Percentiles rank a stretch among this genome's conserved stretches.
phyloP scores from a whole-genome alignment of 2,113 vertebrate genomes.

The Varanus salvator region DNA sequence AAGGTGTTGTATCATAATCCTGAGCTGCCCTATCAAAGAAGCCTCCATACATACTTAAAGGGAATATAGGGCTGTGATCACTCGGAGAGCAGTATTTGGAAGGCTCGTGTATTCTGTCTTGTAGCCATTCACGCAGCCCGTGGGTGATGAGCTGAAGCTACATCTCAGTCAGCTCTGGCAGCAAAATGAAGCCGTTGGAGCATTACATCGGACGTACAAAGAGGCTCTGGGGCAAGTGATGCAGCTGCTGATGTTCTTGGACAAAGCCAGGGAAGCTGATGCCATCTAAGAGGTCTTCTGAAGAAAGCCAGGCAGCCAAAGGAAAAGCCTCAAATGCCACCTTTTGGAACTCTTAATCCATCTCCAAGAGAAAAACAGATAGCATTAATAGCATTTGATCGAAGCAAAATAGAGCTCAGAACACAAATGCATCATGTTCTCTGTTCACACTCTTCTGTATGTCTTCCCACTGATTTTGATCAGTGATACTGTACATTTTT shows the following conservation, averaged over 20 bases:
- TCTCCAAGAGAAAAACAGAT: constrained; percentile 78
- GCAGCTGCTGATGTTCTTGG: constrained; percentile 82
- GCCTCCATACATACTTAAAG: too few relatives aligned
- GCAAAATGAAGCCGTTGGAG: constrained; percentile 97
- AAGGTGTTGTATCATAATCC: too few relatives aligned
- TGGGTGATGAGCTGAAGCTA: constrained; percentile 96
- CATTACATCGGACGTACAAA: constrained; percentile 97
- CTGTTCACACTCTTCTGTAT: constrained; percentile 72
- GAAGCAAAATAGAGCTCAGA: constrained; percentile 73
- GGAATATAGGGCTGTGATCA: constrained; percentile 91
- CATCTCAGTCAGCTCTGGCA: constrained; percentile 96
- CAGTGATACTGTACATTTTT: constrained; percentile 79
- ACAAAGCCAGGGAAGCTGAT: constrained; percentile 84
- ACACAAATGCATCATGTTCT: constrained; percentile 72
- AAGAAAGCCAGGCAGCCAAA: constrained; percentile 68
- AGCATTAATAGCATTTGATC: constrained; percentile 82
- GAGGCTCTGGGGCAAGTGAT: constrained; percentile 86
- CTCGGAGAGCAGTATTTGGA: constrained; percentile 96
- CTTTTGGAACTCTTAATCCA: constrained; percentile 72
- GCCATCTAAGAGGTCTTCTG: constrained; percentile 62
- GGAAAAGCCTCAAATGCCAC: constrained; percentile 61
- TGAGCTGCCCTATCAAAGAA: too few relatives aligned
- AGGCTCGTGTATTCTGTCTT: constrained; percentile 97
- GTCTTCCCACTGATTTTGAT: constrained; percentile 81
- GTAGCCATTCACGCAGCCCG: constrained; percentile 92